These are phyloP conservation scores for Conger conger DNA, from an alignment of 2,113 vertebrate genomes.

Conservation along the genomic window DNA sequence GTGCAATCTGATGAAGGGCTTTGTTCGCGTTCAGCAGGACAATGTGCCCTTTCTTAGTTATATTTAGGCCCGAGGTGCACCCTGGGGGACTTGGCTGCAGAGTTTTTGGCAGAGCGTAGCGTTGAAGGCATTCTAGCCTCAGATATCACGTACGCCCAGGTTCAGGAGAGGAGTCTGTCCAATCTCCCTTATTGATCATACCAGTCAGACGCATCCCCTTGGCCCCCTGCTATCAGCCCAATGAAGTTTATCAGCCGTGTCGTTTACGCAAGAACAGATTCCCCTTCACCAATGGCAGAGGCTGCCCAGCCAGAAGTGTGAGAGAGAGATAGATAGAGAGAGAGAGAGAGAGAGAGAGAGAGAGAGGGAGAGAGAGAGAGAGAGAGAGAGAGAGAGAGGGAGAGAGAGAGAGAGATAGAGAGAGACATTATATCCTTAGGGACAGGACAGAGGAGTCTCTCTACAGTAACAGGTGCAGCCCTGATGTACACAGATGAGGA, in stretches of 20 bases:
- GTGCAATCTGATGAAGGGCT: neutral
- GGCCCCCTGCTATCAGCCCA: neutral
- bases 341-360: no score
- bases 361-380: slow-evolving; percentile 30
- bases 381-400: slow-evolving; percentile 45
- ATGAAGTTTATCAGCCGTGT: neutral
- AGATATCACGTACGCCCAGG: neutral
- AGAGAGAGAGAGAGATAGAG: no score
- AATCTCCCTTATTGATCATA: neutral
- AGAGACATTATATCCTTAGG: no score
- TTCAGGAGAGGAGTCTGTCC: neutral
- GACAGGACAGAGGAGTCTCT: no score
- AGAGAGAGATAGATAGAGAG: no score
- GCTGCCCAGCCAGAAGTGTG: no score
- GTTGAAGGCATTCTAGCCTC: neutral
- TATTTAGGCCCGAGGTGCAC: neutral
- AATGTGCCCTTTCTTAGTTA: neutral
- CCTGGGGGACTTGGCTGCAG: neutral
- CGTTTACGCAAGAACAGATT: slow-evolving; percentile 3
- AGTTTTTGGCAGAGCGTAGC: neutral
- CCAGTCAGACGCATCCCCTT: neutral
- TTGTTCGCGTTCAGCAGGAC: neutral
- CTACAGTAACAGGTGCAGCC: slow-evolving; percentile 18
- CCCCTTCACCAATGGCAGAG: neutral
- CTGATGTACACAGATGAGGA: slow-evolving; percentile 3